Conservation (phyloP, 2,113 vertebrate genomes). For the Amphiprion percula region DNA sequence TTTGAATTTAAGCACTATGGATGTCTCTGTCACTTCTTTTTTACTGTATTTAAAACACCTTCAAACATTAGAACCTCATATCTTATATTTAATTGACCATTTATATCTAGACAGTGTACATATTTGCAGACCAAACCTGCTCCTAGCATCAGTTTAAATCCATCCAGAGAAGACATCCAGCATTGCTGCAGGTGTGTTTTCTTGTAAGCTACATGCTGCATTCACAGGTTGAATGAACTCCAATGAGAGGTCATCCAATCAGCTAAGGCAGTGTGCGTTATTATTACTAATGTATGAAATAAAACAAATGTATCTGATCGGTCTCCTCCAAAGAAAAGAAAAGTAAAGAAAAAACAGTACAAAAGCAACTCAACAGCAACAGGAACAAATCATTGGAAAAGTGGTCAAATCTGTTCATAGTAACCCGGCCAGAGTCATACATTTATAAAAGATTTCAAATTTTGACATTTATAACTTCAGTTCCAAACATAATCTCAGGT, state of each 20-base stretch:
- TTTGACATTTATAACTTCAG: conserved; percentile 30
- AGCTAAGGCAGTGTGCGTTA: conserved; percentile 88
- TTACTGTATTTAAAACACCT: conserved; percentile 21
- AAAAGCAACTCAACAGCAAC: conserved; percentile 63
- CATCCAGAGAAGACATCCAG: conserved; percentile 23
- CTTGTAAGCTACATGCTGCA: conserved; percentile 65
- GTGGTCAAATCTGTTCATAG: conserved; percentile 46
- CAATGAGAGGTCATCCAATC: conserved; percentile 83
- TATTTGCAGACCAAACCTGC: conserved; percentile 28
- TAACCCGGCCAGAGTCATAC: conserved; percentile 21
- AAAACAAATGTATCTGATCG: conserved; percentile 44
- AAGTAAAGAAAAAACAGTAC: conserved; percentile 35
- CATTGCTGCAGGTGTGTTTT: conserved; percentile 36
- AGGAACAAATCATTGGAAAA: conserved; percentile 62
- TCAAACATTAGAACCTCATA: conserved; percentile 23
- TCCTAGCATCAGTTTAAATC: conserved; percentile 39
- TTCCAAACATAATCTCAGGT: conserved; percentile 20
- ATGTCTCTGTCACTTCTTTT: conserved; percentile 19
- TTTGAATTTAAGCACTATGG: conserved; percentile 35
- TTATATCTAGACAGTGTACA: conserved; percentile 28
- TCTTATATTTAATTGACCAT: conserved; percentile 10
- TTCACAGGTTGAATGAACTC: conserved; percentile 61
- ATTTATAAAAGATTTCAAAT: conserved; percentile 58
- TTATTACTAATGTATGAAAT: conserved; percentile 78
- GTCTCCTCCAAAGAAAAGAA: conserved; percentile 13